These are phyloP conservation scores for Drosophila sechellia DNA, from an alignment of 1,140 invertebrate species.

Conservation along the genomic window DNA sequence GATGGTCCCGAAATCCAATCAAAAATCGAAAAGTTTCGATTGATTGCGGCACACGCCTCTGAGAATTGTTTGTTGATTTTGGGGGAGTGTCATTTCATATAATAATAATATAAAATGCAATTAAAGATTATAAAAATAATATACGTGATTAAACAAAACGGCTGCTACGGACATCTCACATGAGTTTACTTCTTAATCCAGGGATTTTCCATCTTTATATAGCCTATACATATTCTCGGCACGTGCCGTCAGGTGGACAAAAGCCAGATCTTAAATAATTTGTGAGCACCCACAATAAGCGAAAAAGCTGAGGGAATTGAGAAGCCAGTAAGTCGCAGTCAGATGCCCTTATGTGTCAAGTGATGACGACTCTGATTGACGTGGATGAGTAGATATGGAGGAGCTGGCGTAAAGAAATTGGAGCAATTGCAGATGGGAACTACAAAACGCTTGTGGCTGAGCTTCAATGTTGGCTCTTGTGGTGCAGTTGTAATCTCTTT, in stretches of 20 bases:
- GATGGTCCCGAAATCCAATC: constrained; percentile 28
- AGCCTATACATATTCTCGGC: constrained; percentile 5
- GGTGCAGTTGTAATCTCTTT: constrained; percentile 40
- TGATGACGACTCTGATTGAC: constrained; percentile 35
- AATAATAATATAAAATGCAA: constrained; percentile 4
- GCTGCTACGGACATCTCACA: not conserved
- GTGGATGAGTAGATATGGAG: not conserved
- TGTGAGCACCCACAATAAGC: constrained; percentile 29
- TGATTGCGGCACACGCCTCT: constrained; percentile 59
- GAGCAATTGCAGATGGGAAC: constrained; percentile 19
- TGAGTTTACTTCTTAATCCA: too few species aligned
- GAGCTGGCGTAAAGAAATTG: constrained; percentile 9
- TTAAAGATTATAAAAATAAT: not conserved
- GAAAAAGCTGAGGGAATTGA: constrained; percentile 20
- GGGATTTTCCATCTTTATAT: not conserved
- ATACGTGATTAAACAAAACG: too few species aligned
- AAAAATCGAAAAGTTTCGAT: constrained; percentile 56
- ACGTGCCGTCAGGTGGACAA: constrained; percentile 39
- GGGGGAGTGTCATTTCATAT: constrained; percentile 18
- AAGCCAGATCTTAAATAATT: constrained; percentile 25
- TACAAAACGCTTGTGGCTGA: constrained; percentile 32
- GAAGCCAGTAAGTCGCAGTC: constrained; percentile 11
- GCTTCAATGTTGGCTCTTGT: constrained; percentile 34
- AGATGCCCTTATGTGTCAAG: constrained; percentile 40
- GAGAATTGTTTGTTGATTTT: constrained; percentile 5